phyloP scores from a whole-genome alignment of 2,113 vertebrate species.

The Micromys minutus region DNA sequence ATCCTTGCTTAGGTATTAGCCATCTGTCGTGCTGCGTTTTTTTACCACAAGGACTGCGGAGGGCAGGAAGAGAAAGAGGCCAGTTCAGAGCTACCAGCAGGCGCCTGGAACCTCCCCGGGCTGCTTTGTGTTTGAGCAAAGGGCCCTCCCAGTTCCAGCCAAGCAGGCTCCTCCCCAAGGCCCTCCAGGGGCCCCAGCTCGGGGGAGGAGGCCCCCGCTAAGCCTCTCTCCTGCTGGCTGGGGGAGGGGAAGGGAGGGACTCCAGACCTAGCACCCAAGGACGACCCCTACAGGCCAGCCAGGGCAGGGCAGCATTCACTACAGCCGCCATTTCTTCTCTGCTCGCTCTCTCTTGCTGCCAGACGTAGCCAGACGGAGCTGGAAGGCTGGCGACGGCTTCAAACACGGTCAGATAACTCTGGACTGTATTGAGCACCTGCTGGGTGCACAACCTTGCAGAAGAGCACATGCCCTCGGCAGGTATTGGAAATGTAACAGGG shows the following conservation, averaged over 20 bases:
- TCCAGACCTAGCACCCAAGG: neutral
- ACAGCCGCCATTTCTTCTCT: neutral
- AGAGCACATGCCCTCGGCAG: neutral
- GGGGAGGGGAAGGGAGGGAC: constrained; percentile 66
- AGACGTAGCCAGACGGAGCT: neutral
- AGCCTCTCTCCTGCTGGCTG: constrained; percentile 69
- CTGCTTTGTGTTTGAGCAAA: neutral
- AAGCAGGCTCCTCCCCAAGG: neutral
- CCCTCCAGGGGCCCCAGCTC: neutral
- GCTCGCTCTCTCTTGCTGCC: neutral
- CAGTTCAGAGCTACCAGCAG: constrained; percentile 58
- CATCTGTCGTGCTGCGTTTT: constrained; percentile 79
- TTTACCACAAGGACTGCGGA: constrained; percentile 52
- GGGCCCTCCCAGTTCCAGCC: neutral
- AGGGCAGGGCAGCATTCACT: constrained; percentile 62
- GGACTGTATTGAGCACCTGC: constrained; percentile 4
- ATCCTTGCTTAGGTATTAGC: constrained; percentile 70
- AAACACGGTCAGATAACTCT: accelerated
- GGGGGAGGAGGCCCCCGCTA: constrained; percentile 51
- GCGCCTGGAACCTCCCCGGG: neutral
- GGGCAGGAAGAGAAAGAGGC: constrained; percentile 41
- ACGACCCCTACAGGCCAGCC: constrained; percentile 70
- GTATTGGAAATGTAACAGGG: neutral
- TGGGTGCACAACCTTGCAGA: neutral
- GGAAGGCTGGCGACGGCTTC: neutral